Conservation (phyloP, 1,140 invertebrate genomes). For the Mamestra configurata region DNA sequence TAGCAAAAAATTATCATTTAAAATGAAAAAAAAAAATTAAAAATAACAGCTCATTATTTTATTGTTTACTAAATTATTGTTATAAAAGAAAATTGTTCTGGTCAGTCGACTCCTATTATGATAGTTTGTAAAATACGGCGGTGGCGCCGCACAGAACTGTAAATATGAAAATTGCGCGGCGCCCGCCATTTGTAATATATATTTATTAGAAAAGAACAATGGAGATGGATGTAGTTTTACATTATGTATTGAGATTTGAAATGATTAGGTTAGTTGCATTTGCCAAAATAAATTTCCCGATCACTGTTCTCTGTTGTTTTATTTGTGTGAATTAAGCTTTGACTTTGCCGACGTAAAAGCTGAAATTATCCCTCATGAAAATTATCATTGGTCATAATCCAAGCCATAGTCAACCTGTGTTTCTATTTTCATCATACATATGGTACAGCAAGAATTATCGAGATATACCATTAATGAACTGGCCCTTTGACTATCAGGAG, state of each 20-base stretch:
- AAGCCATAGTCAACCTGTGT: too few relatives aligned
- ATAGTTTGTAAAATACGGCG: constrained; percentile 70
- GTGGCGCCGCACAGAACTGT: constrained; percentile 60
- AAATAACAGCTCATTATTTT: constrained; percentile 65
- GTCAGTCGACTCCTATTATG: constrained; percentile 82
- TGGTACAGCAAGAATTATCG: too few relatives aligned
- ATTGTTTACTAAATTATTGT: constrained; percentile 78
- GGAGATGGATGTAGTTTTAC: constrained; percentile 78
- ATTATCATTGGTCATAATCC: too few relatives aligned
- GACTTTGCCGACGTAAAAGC: not conserved
- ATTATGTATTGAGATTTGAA: constrained; percentile 81
- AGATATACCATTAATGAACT: too few relatives aligned
- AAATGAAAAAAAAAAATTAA: constrained; percentile 52
- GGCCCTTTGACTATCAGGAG: too few relatives aligned
- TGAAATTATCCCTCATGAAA: too few relatives aligned
- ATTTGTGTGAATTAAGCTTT: constrained; percentile 32
- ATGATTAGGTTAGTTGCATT: constrained; percentile 84
- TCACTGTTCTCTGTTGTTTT: constrained; percentile 80
- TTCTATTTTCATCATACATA: too few relatives aligned
- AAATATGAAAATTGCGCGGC: constrained; percentile 74
- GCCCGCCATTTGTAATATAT: constrained; percentile 73
- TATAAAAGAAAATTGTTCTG: constrained; percentile 80
- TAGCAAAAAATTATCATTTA: constrained; percentile 50
- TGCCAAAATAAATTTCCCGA: constrained; percentile 86
- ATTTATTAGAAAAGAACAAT: constrained; percentile 73